Base-by-base conservation (phyloP, 2,797 vertebrate genomes). In the Erpetoichthys calabaricus region DNA sequence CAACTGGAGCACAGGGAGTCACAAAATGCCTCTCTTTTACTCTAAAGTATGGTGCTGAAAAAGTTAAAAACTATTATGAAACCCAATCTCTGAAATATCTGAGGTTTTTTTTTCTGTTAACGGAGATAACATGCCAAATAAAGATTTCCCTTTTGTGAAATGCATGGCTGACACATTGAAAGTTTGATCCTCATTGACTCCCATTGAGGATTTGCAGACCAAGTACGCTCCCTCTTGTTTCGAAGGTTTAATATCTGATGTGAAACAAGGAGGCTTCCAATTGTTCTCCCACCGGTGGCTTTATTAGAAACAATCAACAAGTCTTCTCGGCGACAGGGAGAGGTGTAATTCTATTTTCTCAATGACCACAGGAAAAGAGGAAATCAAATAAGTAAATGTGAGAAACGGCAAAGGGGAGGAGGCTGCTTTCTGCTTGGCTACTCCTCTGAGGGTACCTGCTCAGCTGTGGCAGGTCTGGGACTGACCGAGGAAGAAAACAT, bases 331-430 rank as follows among this genome's bases (percentile, higher is more conserved):
- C 73, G 76, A 87, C 83, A 76, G 70, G 80, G 86, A 66, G 70
- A 82, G 80, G 76, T 82, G 80, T 82, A 75, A 87, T 86, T 81
- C 83, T 77, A 85, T 90, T 94, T 86, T 86, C 83, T 77, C 80
- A 75, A 75, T 83, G 83, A 83, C 81, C 74, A 70, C 73, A 69
- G 86, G 83, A 89, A 82, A 85, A 86, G 82, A 77, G 77, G 80
- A 87, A 85, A 88, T 83, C 86, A 87, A 86, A 91, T 92, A 91
- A 94, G 94, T 91, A 93, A 91, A 97, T 90, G 91, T 90, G 88
- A 91, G 90, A 89, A 90, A 82, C 75, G 67, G 77, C 73, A 77
- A 77, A 80, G 76, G 64, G 73, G 74, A 75, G 79, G 78, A 66
- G 79, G 62, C 57, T 64, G 67, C 75, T 92, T 91, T 94, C 87